These are phyloP conservation scores for Orthosia incerta DNA, from an alignment of 2,888 invertebrate species.

Conservation along the genomic window DNA sequence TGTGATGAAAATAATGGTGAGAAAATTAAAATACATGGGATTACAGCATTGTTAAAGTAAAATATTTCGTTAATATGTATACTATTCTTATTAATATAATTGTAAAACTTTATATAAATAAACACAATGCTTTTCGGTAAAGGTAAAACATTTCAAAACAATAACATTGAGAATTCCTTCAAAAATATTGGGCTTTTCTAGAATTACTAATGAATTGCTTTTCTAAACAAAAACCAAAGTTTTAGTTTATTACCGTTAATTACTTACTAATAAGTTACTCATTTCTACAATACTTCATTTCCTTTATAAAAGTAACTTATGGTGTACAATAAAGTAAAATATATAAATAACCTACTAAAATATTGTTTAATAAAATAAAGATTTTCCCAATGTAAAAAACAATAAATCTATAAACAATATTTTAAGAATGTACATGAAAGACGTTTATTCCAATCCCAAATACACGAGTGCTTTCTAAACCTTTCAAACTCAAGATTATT, in stretches of 20 bases:
- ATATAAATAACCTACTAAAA: not conserved
- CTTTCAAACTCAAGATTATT: conserved; percentile 85
- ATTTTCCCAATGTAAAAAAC: conserved; percentile 28
- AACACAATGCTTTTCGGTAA: not conserved
- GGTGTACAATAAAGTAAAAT: no score
- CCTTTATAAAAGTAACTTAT: no score
- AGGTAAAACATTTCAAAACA: not conserved
- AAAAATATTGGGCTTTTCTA: no score
- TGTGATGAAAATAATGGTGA: conserved; percentile 3
- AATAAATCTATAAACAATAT: conserved; percentile 42
- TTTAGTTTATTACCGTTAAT: not conserved
- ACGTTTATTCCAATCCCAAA: conserved; percentile 77
- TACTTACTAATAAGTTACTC: not conserved
- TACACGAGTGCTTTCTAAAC: conserved; percentile 78
- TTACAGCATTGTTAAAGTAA: not conserved
- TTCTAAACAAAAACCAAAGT: not conserved
- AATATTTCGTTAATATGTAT: no score
- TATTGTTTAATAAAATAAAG: not conserved
- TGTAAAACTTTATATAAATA: no score
- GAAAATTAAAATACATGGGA: conserved; percentile 18
- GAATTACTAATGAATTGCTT: not conserved
- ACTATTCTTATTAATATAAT: no score
- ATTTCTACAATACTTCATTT: not conserved
- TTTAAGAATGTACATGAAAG: conserved; percentile 52
- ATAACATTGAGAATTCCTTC: no score